A percentile compares a stretch with the other conserved stretches of the same genome.
Evolutionary conservation across 1,140 invertebrate species (phyloP).

Genomic region (Stegodyphus mimosarum): DNA sequence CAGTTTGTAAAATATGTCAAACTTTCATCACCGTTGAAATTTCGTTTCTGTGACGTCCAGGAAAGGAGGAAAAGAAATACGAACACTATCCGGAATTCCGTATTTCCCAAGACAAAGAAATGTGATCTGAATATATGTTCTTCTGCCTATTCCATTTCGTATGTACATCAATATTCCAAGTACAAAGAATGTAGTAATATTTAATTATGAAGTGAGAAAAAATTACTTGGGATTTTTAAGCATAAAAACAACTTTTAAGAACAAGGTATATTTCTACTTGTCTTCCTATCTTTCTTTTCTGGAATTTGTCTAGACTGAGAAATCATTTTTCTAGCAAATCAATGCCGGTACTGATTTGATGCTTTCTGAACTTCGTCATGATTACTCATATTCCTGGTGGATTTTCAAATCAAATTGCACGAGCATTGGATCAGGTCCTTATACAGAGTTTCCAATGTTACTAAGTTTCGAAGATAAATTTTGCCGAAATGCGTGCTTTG

Average conservation of each 20-base stretch:
- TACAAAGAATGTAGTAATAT: background rate
- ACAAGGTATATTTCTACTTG: background rate
- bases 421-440: too few relatives aligned
- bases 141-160: slow-evolving; percentile 30
- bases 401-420: background rate
- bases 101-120: background rate
- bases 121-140: slow-evolving; percentile 55
- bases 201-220: background rate
- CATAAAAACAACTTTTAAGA: background rate
- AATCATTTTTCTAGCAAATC: background rate
- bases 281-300: background rate
- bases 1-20: background rate
- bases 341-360: background rate
- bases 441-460: too few relatives aligned
- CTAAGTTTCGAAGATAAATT: too few relatives aligned
- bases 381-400: background rate
- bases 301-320: background rate
- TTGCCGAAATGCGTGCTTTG: too few relatives aligned
- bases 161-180: slow-evolving; percentile 4
- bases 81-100: background rate
- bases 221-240: background rate
- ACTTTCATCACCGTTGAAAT: background rate
- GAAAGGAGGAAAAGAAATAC: background rate
- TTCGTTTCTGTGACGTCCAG: background rate
- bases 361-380: background rate